These are phyloP conservation scores for Triplophysa rosa DNA, from an alignment of 2,113 vertebrate genomes.

Conservation along the genomic window DNA sequence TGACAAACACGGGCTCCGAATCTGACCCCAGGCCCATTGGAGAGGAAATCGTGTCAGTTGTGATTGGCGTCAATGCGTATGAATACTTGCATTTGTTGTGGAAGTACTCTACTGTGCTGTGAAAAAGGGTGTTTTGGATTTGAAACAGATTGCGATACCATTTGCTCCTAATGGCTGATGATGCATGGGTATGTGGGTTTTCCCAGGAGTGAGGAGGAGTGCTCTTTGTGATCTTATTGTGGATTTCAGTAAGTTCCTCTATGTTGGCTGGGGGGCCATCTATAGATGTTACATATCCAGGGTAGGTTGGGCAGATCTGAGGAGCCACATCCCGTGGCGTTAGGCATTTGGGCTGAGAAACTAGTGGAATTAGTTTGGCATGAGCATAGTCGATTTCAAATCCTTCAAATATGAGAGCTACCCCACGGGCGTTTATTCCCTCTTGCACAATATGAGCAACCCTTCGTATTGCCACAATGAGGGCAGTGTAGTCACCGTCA, in stretches of 20 bases:
- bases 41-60: slow-evolving; percentile 79
- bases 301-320: slow-evolving; percentile 67
- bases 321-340: slow-evolving; percentile 42
- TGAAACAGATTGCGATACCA: slow-evolving; percentile 78
- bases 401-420: slow-evolving; percentile 77
- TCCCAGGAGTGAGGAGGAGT: slow-evolving; percentile 70
- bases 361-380: slow-evolving; percentile 72
- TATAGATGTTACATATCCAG: slow-evolving; percentile 73
- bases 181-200: slow-evolving; percentile 69
- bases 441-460: slow-evolving; percentile 68
- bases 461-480: slow-evolving; percentile 67
- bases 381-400: slow-evolving; percentile 77
- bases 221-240: slow-evolving; percentile 67
- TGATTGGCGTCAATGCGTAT: slow-evolving; percentile 76
- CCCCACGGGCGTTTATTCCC: slow-evolving; percentile 65
- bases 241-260: slow-evolving; percentile 62
- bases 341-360: slow-evolving; percentile 51
- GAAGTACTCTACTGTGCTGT: slow-evolving; percentile 78
- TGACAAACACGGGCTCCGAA: slow-evolving; percentile 75
- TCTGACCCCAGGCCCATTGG: slow-evolving; percentile 80
- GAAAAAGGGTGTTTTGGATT: slow-evolving; percentile 79
- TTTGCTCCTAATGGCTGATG: slow-evolving; percentile 69
- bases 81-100: slow-evolving; percentile 68
- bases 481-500: slow-evolving; percentile 65
- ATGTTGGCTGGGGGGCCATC: slow-evolving; percentile 67